These are phyloP conservation scores for Aphelocoma coerulescens DNA, from an alignment of 2,113 vertebrate genomes.

Conservation along the genomic window DNA sequence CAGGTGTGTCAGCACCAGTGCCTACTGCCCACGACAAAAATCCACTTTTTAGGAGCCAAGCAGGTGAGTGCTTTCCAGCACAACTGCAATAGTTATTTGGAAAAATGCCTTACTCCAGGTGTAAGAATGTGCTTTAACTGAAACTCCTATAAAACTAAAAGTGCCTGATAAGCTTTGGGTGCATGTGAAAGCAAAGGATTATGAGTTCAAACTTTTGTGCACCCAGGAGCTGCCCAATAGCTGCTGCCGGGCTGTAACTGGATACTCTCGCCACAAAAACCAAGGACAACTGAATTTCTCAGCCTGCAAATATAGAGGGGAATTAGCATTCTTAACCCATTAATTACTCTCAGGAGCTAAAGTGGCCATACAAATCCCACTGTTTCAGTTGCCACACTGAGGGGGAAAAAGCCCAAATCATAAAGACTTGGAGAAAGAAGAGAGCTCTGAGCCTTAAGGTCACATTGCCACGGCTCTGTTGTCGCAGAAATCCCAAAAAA, in stretches of 20 bases:
- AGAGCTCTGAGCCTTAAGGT: rapidly evolving
- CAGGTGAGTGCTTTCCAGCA: neutral
- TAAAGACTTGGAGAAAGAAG: neutral
- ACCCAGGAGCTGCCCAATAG: conserved; percentile 1
- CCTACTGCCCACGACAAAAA: neutral
- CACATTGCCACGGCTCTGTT: rapidly evolving
- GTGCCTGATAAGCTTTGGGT: neutral
- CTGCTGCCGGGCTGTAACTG: conserved; percentile 43
- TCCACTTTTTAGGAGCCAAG: neutral
- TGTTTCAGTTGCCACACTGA: neutral
- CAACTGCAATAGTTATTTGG: neutral
- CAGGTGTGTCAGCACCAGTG: neutral
- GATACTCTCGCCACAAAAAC: conserved; percentile 60
- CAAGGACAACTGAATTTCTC: conserved; percentile 66
- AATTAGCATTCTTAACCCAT: conserved; percentile 42
- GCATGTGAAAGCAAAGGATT: neutral
- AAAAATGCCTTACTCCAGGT: neutral
- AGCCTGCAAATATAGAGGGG: neutral
- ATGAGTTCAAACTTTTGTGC: neutral
- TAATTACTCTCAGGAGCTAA: neutral
- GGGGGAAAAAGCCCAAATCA: neutral
- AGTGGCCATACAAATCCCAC: neutral
- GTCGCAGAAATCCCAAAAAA: neutral
- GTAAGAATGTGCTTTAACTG: neutral
- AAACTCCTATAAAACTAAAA: neutral